Base-by-base conservation (phyloP, 2,113 vertebrate genomes). In the Sander lucioperca region DNA sequence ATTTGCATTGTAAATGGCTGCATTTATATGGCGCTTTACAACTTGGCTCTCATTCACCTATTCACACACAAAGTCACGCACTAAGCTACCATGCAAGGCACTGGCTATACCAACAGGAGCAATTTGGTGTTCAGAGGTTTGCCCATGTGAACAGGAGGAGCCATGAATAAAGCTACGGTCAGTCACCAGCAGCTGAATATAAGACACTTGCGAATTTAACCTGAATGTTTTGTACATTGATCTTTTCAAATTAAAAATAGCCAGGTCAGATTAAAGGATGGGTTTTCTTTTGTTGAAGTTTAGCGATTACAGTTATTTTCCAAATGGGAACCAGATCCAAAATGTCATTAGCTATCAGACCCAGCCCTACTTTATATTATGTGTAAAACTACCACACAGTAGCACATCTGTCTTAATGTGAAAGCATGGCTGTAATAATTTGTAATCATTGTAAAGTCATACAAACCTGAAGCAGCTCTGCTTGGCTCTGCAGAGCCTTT, bases 391-490 rank as follows among this genome's bases (percentile, higher is more conserved):
- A 62, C 18, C 23, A 45, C 15, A 56, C 11, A 30, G 57, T 15
- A 23, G n/a, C 53, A 58, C 10, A 21, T 15, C 5, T 19, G n/a
- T 50, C 25, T 50, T 19, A 30, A 11, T 67, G 25, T 6, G 18
- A 51, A 18, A 21, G 18, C 11, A 27, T 68, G 21, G 33, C 51
- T 48, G 36, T 48, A 36, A 21, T 47, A 47, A 45, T 5, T 15
- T 19, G 13, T 62, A 33, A 21, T 62, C 1, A n/a, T 7, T 48
- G 1, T 12, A 6, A 16, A 5, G 15, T 23, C 8, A 47, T 5
- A 87, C 85, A 19, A 12, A 98, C 97, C 97, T 95, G 96, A 93
- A 6, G 94, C 21, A 62, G 96, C 58, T 95, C 96, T 96, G 63
- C 77, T 88, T 10, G 93, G 89, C 59, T 87, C 92, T 47, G 93